Conservation (phyloP, 1,140 invertebrate genomes). For the Kradibia gibbosae region DNA sequence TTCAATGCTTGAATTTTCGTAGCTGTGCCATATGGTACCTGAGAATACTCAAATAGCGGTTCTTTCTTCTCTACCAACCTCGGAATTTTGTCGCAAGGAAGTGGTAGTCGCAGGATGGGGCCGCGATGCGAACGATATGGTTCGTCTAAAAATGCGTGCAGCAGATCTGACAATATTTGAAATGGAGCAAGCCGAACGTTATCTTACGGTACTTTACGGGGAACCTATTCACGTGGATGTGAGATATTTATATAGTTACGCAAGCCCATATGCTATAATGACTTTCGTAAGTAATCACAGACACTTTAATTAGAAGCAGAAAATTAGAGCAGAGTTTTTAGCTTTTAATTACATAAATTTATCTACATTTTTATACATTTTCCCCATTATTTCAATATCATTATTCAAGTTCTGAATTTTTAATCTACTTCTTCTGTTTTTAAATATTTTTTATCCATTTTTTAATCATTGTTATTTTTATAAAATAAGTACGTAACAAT, state of each 20-base stretch:
- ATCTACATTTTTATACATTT: too few relatives aligned
- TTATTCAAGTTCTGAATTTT: too few relatives aligned
- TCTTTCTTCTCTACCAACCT: background rate
- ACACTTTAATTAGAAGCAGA: too few relatives aligned
- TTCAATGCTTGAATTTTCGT: background rate
- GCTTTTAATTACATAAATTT: too few relatives aligned
- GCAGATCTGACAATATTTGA: background rate
- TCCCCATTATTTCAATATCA: too few relatives aligned
- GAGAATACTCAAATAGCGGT: background rate
- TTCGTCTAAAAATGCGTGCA: background rate
- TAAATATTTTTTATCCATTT: too few relatives aligned
- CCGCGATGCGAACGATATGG: background rate
- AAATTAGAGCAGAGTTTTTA: too few relatives aligned
- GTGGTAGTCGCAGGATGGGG: background rate
- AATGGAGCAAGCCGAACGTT: background rate
- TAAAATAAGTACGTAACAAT: too few relatives aligned
- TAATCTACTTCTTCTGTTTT: too few relatives aligned
- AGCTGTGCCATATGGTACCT: background rate
- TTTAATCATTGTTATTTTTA: too few relatives aligned
- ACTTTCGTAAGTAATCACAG: background rate
- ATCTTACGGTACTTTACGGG: background rate
- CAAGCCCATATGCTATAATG: background rate
- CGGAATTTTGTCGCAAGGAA: background rate
- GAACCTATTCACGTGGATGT: background rate
- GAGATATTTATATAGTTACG: background rate